A percentile compares a stretch with the other conserved stretches of the same genome.
phyloP scores from a whole-genome alignment of 2,797 vertebrate species.

The Discoglossus pictus region DNA sequence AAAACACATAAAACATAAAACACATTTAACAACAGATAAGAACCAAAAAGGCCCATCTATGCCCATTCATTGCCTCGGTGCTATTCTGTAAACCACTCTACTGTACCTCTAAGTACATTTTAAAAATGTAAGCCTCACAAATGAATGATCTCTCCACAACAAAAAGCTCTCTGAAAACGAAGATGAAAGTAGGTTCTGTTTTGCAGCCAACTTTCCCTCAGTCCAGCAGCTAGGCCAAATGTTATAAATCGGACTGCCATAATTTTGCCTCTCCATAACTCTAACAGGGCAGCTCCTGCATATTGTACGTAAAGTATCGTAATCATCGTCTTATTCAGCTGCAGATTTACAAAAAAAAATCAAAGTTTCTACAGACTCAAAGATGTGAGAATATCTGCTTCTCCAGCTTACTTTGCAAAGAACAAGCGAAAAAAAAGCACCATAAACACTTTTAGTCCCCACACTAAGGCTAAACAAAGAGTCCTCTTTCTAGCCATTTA shows the following conservation, averaged over 20 bases:
- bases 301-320: too few species aligned
- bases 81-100: too few species aligned
- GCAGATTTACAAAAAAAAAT: conserved; percentile 62
- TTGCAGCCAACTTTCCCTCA: background rate
- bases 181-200: background rate
- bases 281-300: background rate
- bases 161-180: background rate
- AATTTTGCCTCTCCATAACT: background rate
- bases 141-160: conserved; percentile 6
- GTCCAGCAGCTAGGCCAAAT: background rate
- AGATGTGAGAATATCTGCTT: conserved; percentile 73
- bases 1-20: too few species aligned
- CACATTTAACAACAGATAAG: too few species aligned
- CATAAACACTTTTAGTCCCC: conserved; percentile 76
- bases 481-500: conserved; percentile 79
- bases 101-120: too few species aligned
- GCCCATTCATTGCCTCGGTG: too few species aligned
- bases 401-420: conserved; percentile 73
- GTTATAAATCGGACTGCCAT: background rate
- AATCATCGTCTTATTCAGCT: too few species aligned
- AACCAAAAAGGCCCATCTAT: too few species aligned
- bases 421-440: conserved; percentile 69
- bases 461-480: conserved; percentile 80
- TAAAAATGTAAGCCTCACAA: background rate
- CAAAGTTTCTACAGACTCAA: conserved; percentile 64